A percentile compares a stretch with the other conserved stretches of the same genome.
These are phyloP conservation scores for Heliconius himera DNA, from an alignment of 1,140 invertebrate genomes.

Conservation along the genomic window DNA sequence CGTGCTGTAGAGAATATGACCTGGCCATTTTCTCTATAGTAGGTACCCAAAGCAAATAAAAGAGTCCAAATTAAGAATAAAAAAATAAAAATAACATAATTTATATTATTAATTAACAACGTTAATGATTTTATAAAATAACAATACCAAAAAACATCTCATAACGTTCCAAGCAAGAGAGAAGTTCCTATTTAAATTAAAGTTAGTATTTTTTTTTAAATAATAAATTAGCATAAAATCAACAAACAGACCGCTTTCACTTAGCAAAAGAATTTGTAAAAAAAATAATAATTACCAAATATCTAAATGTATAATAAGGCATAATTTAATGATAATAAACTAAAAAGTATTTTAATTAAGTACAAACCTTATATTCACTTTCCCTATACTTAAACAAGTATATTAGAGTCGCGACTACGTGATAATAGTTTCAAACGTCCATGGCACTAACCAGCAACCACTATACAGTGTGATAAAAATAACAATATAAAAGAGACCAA, in stretches of 20 bases:
- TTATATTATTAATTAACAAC: too few species aligned
- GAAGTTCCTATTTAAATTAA: too few species aligned
- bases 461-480: constrained; percentile 16
- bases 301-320: neutral
- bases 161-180: too few species aligned
- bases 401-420: neutral
- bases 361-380: constrained; percentile 30
- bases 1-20: too few species aligned
- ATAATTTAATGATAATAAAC: neutral
- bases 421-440: neutral
- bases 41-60: too few species aligned
- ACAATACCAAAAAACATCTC: too few species aligned
- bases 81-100: too few species aligned
- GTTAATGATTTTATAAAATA: too few species aligned
- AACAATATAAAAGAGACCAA: constrained; percentile 29
- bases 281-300: neutral
- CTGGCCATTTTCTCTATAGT: too few species aligned
- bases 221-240: too few species aligned
- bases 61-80: too few species aligned
- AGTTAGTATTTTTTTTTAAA: too few species aligned
- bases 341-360: neutral
- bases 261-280: neutral
- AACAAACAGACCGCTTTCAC: neutral
- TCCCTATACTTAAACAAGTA: constrained; percentile 13
- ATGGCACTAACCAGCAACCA: neutral